A percentile compares a stretch with the other conserved stretches of the same genome.
These are phyloP conservation scores for Rutilus rutilus DNA, from an alignment of 2,113 vertebrate genomes.

Conservation along the genomic window DNA sequence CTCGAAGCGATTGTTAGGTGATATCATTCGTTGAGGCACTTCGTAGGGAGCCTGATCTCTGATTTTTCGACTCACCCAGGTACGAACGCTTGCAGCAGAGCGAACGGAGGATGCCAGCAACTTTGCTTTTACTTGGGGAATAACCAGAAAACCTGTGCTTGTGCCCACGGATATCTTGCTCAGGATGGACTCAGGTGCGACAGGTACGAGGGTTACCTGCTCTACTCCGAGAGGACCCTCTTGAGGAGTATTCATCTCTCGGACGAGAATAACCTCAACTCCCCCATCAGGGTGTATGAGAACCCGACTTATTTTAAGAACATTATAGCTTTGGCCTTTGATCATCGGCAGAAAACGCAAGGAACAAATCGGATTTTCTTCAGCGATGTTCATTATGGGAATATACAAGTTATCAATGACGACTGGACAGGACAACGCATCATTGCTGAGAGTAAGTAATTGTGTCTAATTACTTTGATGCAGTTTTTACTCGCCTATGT, in stretches of 20 bases:
- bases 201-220: slow-evolving; percentile 82
- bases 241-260: slow-evolving; percentile 85
- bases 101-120: slow-evolving; percentile 85
- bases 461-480: neutral
- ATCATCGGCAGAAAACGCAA: slow-evolving; percentile 76
- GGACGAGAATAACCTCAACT: slow-evolving; percentile 82
- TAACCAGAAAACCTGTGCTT: slow-evolving; percentile 75
- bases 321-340: slow-evolving; percentile 84
- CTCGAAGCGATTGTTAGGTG: neutral
- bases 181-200: slow-evolving; percentile 79
- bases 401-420: slow-evolving; percentile 86
- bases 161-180: slow-evolving; percentile 83
- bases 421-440: slow-evolving; percentile 83
- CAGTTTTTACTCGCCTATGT: neutral
- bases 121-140: slow-evolving; percentile 84
- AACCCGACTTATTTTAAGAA: slow-evolving; percentile 86
- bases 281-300: slow-evolving; percentile 81
- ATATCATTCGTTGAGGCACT: neutral
- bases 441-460: slow-evolving; percentile 83
- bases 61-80: slow-evolving; percentile 66
- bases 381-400: slow-evolving; percentile 87
- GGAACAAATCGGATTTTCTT: slow-evolving; percentile 85
- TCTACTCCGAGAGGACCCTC: slow-evolving; percentile 86
- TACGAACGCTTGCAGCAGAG: slow-evolving; percentile 81
- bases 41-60: slow-evolving; percentile 4